These are phyloP conservation scores for Henricia sp. DNA, from an alignment of 53 echinoderm and acorn worm species.

Conservation along the genomic window DNA sequence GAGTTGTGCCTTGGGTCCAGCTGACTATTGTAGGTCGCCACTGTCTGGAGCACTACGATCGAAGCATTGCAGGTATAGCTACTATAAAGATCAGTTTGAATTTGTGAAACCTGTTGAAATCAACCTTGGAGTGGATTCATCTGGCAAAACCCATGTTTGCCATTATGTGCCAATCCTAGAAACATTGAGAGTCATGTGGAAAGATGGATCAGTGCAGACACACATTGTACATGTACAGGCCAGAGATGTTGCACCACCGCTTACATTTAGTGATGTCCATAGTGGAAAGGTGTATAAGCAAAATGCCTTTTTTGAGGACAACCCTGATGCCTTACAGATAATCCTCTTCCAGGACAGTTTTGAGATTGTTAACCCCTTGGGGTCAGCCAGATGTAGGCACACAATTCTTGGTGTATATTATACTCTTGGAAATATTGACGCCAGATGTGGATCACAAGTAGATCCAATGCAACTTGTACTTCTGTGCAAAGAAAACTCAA, in stretches of 20 bases:
- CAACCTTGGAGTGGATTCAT: conserved; percentile 50
- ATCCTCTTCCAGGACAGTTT: conserved; percentile 73
- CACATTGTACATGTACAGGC: conserved; percentile 2
- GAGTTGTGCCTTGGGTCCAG: conserved; percentile 36
- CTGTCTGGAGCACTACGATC: conserved; percentile 54
- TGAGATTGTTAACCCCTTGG: conserved; percentile 77
- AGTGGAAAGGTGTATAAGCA: conserved; percentile 66
- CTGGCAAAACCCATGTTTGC: conserved; percentile 22
- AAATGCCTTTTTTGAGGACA: conserved; percentile 36
- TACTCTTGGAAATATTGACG: conserved; percentile 71
- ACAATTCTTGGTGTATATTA: conserved; percentile 72
- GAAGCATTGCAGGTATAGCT: conserved; percentile 32
- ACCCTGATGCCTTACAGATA: conserved; percentile 58
- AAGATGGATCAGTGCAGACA: conserved; percentile 42
- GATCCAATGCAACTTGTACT: conserved; percentile 64
- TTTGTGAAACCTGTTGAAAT: conserved; percentile 62
- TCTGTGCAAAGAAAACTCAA: conserved; percentile 70
- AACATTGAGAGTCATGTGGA: conserved; percentile 42
- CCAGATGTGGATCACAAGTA: conserved; percentile 66
- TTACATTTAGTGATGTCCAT: conserved; percentile 45
- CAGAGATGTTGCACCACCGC: neutral
- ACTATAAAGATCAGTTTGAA: conserved; percentile 53
- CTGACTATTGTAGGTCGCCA: conserved; percentile 19
- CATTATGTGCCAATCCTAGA: conserved; percentile 79
- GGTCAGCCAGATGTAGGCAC: conserved; percentile 70